phyloP scores from a whole-genome alignment of 2,888 invertebrate genomes.

The Drosophila rellima region DNA sequence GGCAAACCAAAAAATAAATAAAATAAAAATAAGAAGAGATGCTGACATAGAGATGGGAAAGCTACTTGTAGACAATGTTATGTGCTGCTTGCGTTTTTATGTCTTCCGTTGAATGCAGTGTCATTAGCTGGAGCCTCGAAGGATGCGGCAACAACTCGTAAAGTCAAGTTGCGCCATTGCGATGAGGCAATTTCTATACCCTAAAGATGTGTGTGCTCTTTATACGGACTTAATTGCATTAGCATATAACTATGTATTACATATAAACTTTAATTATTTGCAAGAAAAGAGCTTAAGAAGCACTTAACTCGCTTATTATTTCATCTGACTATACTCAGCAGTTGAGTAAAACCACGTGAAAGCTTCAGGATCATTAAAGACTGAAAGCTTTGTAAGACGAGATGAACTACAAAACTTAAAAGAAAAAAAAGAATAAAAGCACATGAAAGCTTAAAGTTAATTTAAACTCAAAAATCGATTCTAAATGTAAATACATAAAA shows the following conservation, averaged over 20 bases:
- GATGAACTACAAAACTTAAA: not conserved
- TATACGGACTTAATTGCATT: not conserved
- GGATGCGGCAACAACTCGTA: slow-evolving; percentile 14
- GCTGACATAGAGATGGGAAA: slow-evolving; percentile 15
- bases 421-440: not conserved
- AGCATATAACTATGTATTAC: not conserved
- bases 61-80: slow-evolving; percentile 43
- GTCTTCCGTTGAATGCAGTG: slow-evolving; percentile 45
- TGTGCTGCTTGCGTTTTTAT: slow-evolving; percentile 47
- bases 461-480: not conserved
- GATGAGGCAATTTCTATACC: slow-evolving; percentile 27
- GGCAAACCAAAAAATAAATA: slow-evolving; percentile 4
- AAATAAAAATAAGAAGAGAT: not conserved
- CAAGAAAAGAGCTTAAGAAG: not conserved
- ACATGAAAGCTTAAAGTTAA: not conserved
- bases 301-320: not conserved
- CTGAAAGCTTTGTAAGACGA: too few species aligned
- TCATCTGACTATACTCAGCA: not conserved
- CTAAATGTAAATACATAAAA: too few species aligned
- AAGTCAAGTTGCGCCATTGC: not conserved
- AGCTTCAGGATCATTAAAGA: not conserved
- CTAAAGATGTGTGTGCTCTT: slow-evolving; percentile 14
- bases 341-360: not conserved
- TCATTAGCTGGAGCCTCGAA: slow-evolving; percentile 55
- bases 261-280: not conserved